Evolutionary conservation across 2,797 vertebrate species (phyloP).

Genomic region (Takifugu rubripes): DNA sequence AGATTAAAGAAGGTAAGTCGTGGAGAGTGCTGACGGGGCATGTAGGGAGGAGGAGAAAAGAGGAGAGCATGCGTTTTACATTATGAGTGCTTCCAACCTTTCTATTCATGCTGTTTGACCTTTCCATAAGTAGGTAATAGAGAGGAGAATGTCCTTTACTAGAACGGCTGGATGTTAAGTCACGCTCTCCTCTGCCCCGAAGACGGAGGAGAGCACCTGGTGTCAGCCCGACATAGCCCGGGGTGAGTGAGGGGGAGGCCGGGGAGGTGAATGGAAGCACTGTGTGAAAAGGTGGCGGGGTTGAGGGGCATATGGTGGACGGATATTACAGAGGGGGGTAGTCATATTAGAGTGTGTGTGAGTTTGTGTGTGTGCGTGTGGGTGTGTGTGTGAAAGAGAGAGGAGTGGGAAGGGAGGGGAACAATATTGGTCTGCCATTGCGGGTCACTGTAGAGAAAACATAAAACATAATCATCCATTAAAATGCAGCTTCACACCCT

Average conservation of each 20-base stretch:
- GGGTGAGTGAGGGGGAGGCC: slow-evolving; percentile 34
- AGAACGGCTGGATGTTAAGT: slow-evolving; percentile 69
- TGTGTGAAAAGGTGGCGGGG: slow-evolving; percentile 15
- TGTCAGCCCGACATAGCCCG: slow-evolving; percentile 41
- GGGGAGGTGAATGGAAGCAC: slow-evolving; percentile 33
- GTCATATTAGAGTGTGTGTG: slow-evolving; percentile 14
- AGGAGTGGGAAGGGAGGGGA: slow-evolving; percentile 20
- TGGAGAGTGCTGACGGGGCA: slow-evolving; percentile 61
- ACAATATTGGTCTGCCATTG: slow-evolving; percentile 61
- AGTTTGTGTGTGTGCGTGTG: slow-evolving; percentile 7
- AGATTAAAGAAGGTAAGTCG: slow-evolving; percentile 53
- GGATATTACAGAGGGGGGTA: slow-evolving; percentile 37
- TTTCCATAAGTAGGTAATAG: slow-evolving; percentile 67
- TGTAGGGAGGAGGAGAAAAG: slow-evolving; percentile 17
- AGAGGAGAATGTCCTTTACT: slow-evolving; percentile 70
- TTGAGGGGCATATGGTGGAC: slow-evolving; percentile 46
- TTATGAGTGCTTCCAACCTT: slow-evolving; percentile 56
- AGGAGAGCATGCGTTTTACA: slow-evolving; percentile 50
- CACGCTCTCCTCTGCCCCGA: slow-evolving; percentile 52
- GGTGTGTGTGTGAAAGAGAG: slow-evolving; percentile 13
- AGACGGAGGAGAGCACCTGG: slow-evolving; percentile 48
- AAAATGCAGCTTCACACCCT: slow-evolving; percentile 77
- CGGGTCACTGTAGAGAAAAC: slow-evolving; percentile 70
- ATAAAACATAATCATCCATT: slow-evolving; percentile 77
- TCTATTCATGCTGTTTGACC: slow-evolving; percentile 64